Percentiles rank a stretch among this genome's conserved stretches.
Evolutionary conservation across 2,113 vertebrate genomes (phyloP).

Genomic region (Plecotus auritus): DNA sequence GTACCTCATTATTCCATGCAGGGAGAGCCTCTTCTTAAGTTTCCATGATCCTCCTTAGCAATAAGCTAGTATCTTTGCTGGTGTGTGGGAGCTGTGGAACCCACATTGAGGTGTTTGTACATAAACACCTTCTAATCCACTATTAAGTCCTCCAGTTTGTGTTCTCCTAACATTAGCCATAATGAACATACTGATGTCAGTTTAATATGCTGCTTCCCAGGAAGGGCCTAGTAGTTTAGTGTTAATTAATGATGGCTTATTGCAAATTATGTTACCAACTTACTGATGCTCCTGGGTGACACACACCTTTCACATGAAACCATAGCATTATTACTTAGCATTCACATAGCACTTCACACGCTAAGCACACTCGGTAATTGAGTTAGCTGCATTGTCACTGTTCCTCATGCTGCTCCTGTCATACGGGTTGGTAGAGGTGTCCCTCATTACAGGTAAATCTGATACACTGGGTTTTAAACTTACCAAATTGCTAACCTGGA

Average conservation of each 20-base stretch:
- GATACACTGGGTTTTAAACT: slow-evolving; percentile 38
- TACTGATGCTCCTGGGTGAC: slow-evolving; percentile 77
- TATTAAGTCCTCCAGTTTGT: slow-evolving; percentile 76
- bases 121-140: slow-evolving; percentile 76
- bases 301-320: slow-evolving; percentile 57
- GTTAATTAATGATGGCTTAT: slow-evolving; percentile 83
- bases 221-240: slow-evolving; percentile 78
- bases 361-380: slow-evolving; percentile 39
- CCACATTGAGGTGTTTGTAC: slow-evolving; percentile 61
- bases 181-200: slow-evolving; percentile 78
- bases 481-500: not conserved
- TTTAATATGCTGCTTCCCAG: slow-evolving; percentile 73
- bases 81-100: not conserved
- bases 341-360: not conserved
- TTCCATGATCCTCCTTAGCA: slow-evolving; percentile 21
- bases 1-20: not conserved
- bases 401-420: not conserved
- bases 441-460: slow-evolving; percentile 33
- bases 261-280: slow-evolving; percentile 80
- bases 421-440: not conserved
- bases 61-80: not conserved
- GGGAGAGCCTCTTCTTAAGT: not conserved
- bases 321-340: slow-evolving; percentile 60
- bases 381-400: slow-evolving; percentile 40
- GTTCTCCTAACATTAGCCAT: slow-evolving; percentile 73